phyloP scores from a whole-genome alignment of 2,797 vertebrate species.

The Oreochromis grahami region DNA sequence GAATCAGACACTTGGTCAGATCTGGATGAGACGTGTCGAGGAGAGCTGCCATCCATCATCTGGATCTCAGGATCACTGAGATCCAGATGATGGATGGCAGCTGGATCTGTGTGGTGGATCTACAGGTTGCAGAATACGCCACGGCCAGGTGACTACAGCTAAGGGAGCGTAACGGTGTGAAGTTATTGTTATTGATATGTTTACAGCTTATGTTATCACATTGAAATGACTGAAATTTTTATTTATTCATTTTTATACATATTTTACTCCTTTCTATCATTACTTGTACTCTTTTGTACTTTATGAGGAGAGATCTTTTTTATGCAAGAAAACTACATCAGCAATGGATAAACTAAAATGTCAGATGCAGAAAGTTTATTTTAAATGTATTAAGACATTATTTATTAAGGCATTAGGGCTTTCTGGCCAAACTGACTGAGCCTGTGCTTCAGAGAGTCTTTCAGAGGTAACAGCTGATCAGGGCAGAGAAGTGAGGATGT shows the following conservation, averaged over 20 bases:
- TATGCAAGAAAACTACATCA: background rate
- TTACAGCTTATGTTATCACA: fast-evolving
- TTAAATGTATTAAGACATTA: background rate
- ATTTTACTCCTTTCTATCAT: background rate
- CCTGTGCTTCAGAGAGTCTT: background rate
- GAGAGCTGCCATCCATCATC: background rate
- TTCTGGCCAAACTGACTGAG: background rate
- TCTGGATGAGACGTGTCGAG: background rate
- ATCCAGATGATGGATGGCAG: background rate
- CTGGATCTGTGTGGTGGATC: background rate
- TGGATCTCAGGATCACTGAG: background rate
- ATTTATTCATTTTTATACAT: background rate
- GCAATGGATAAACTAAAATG: fast-evolving
- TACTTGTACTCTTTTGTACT: fast-evolving
- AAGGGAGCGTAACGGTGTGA: background rate
- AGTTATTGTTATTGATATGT: background rate
- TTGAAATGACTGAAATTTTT: background rate
- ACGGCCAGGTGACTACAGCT: background rate
- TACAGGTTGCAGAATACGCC: background rate
- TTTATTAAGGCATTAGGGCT: background rate
- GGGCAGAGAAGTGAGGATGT: background rate
- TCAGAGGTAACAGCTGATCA: background rate
- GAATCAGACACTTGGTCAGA: background rate
- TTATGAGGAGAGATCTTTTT: background rate
- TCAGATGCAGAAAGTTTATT: background rate